phyloP scores from a whole-genome alignment of 2,888 invertebrate species.

The Xestia rhomboidea region DNA sequence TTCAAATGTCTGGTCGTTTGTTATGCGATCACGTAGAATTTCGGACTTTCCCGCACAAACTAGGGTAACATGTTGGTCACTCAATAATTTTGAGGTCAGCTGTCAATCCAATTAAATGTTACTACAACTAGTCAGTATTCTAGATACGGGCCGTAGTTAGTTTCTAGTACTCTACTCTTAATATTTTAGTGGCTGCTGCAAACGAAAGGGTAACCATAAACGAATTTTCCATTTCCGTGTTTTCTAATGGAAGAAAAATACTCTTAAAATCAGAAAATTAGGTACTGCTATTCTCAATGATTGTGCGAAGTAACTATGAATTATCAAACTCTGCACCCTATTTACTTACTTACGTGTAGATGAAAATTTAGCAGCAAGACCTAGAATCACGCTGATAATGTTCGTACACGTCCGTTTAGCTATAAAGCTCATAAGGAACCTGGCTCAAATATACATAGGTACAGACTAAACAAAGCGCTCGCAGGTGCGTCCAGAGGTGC shows the following conservation, averaged over 20 bases:
- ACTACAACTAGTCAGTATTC: constrained; percentile 18
- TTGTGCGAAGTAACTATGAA: neutral
- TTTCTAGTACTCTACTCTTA: constrained; percentile 2
- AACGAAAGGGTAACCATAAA: neutral
- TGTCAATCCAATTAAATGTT: constrained; percentile 18
- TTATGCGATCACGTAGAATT: neutral
- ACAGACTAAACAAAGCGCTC: constrained; percentile 63
- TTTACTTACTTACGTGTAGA: neutral
- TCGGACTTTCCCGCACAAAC: constrained; percentile 17
- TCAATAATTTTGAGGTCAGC: constrained; percentile 20
- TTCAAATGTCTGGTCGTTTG: constrained; percentile 21
- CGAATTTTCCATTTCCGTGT: neutral
- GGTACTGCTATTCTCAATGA: neutral
- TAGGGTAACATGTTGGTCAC: neutral
- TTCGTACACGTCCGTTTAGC: constrained; percentile 25
- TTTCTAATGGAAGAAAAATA: neutral
- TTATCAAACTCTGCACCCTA: neutral
- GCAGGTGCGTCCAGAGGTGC: constrained; percentile 63
- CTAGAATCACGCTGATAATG: constrained; percentile 30
- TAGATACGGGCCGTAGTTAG: constrained; percentile 5
- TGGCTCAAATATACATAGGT: constrained; percentile 51
- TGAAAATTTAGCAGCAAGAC: constrained; percentile 12
- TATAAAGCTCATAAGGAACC: constrained; percentile 43
- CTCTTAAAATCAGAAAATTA: neutral
- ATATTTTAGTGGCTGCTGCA: neutral